Evolutionary conservation across 1,140 invertebrate genomes (phyloP).

Genomic region (Brevipalpus yothersi): DNA sequence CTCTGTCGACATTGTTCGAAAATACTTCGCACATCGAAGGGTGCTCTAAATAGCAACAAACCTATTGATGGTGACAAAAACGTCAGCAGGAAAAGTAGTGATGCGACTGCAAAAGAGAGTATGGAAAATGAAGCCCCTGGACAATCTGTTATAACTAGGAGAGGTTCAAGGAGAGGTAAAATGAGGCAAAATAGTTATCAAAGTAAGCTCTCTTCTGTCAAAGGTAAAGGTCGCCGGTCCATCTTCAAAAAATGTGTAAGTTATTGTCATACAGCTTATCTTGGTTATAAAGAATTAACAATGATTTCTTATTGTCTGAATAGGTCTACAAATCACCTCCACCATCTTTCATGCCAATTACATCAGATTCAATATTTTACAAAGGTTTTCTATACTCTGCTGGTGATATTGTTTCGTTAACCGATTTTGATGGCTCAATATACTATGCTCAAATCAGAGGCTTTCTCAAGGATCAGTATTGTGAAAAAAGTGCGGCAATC

Average conservation of each 20-base stretch:
- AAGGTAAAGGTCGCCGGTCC: slow-evolving; percentile 42
- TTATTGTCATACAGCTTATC: background rate
- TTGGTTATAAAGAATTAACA: background rate
- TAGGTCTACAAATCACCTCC: slow-evolving; percentile 48
- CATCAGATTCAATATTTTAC: slow-evolving; percentile 52
- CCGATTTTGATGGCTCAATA: slow-evolving; percentile 43
- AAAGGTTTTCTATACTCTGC: slow-evolving; percentile 63
- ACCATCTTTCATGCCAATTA: slow-evolving; percentile 48
- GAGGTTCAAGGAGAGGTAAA: background rate
- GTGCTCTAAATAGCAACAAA: background rate
- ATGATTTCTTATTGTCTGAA: slow-evolving; percentile 13
- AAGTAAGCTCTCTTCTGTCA: slow-evolving; percentile 14
- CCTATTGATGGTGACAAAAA: background rate
- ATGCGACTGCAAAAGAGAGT: background rate
- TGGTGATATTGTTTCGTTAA: slow-evolving; percentile 67
- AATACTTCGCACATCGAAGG: background rate
- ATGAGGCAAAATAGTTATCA: background rate
- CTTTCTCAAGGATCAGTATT: slow-evolving; percentile 68
- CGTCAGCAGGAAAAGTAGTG: background rate
- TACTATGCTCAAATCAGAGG: slow-evolving; percentile 75
- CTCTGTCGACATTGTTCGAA: background rate
- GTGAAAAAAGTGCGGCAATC: slow-evolving; percentile 74
- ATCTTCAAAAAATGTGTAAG: slow-evolving; percentile 48
- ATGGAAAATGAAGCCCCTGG: background rate
- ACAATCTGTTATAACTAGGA: background rate